Base-by-base conservation (phyloP, 2,888 invertebrate species). In the Epinotia ramella region DNA sequence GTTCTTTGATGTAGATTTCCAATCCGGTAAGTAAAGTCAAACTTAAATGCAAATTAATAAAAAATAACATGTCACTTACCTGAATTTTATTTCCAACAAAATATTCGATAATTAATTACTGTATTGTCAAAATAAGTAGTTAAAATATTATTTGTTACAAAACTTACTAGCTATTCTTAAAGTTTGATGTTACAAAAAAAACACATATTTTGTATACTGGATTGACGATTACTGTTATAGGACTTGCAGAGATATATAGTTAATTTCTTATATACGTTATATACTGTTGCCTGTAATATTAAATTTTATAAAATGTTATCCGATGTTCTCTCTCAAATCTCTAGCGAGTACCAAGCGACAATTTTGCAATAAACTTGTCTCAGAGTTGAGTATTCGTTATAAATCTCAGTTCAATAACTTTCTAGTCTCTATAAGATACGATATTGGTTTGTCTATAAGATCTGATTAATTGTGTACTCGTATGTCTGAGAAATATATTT, bases 381-480 rank as follows among this genome's bases (percentile, higher is more conserved):
- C 57, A 44, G 33, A 33, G 18, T 49, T 18, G n/a, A 60, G 46
- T 60, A 69, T 69, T 77, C 79, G 80, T 79, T 82, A 82, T 81
- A 84, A 86, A 85, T 87, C 87, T 90, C 89, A 89, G 88, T 89
- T 91, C 83, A 89, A 89, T 87, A 88, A 88, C 89, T 91, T 84
- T 94, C 94, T 94, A 94, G 94, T 94, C 94, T 93, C 83, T 89
- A 88, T 90, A 87, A 85, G 89, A 88, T 89, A 88, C 88, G 86
- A 87, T 81, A 89, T 88, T 88, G 89, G 89, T 87, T 88, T 88
- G 85, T 85, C 67, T 86, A 78, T 87, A 86, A 87, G 88, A 90
- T 89, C 86, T 89, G 89, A 90, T 80, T 82, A 86, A 81, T 85
- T 88, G 85, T 86, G 79, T n/a, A n/a, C n/a, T n/a, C n/a, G n/a